Evolutionary conservation across 1,140 invertebrate species (phyloP).

Genomic region (Drosophila mauritiana): DNA sequence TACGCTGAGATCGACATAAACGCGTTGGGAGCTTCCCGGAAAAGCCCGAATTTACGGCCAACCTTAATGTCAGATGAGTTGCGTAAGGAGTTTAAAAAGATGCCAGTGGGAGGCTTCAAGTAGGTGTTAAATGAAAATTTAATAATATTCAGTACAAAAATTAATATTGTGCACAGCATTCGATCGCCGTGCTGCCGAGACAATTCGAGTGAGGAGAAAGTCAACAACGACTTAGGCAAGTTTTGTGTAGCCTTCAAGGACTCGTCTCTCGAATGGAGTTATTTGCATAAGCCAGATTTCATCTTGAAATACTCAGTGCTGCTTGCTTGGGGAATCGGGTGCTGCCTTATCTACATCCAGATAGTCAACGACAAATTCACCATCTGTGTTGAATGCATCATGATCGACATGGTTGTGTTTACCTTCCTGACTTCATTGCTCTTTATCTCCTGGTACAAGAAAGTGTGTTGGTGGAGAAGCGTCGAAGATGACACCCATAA

Average conservation of each 20-base stretch:
- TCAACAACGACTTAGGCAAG: conserved; percentile 12
- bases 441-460: conserved; percentile 81
- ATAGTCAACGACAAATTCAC: background rate
- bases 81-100: conserved; percentile 11
- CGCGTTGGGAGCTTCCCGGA: background rate
- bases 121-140: background rate
- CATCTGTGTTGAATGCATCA: background rate
- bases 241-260: conserved; percentile 60
- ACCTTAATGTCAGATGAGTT: background rate
- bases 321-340: conserved; percentile 40
- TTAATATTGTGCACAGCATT: background rate
- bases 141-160: too few relatives aligned
- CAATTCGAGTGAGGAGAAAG: background rate
- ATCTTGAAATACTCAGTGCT: conserved; percentile 69
- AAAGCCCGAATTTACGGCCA: background rate
- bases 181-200: background rate
- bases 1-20: background rate
- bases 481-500: conserved; percentile 86
- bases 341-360: conserved; percentile 26
- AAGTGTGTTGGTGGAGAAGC: conserved; percentile 84
- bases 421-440: conserved; percentile 64
- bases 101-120: conserved; percentile 15
- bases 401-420: background rate
- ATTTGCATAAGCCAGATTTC: conserved; percentile 66
- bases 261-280: conserved; percentile 55